phyloP scores from a whole-genome alignment of 1,140 invertebrate species.

The Drosophila arawakana region DNA sequence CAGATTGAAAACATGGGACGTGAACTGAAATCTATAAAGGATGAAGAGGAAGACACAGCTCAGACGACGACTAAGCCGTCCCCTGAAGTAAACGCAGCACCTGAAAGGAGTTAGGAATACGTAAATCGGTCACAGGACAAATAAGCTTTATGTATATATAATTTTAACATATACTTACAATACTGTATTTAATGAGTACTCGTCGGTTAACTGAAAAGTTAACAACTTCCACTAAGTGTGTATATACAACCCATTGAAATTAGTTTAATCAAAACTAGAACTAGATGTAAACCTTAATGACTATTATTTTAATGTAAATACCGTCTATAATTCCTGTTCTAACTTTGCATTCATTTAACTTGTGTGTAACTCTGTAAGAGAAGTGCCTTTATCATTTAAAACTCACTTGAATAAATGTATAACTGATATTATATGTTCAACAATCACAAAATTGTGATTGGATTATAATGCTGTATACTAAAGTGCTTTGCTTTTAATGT shows the following conservation, averaged over 20 bases:
- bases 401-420: not conserved
- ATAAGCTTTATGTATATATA: conserved; percentile 55
- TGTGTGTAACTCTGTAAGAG: not conserved
- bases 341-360: not conserved
- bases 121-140: conserved; percentile 26
- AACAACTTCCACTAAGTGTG: conserved; percentile 15
- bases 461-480: not conserved
- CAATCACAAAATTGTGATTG: not conserved
- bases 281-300: not conserved
- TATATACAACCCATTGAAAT: conserved; percentile 11
- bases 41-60: conserved; percentile 52
- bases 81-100: not conserved
- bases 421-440: not conserved
- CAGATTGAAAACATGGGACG: conserved; percentile 72
- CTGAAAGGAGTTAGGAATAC: conserved; percentile 15
- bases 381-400: conserved; percentile 13
- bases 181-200: conserved; percentile 33
- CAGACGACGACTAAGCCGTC: conserved; percentile 12
- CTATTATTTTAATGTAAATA: not conserved
- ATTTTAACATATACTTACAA: conserved; percentile 27
- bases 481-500: not conserved
- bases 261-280: not conserved
- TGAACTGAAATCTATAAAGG: conserved; percentile 72
- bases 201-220: conserved; percentile 13
- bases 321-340: not conserved